A percentile compares a stretch with the other conserved stretches of the same genome.
Evolutionary conservation across 2,797 vertebrate species (phyloP).

Genomic region (Emys orbicularis): DNA sequence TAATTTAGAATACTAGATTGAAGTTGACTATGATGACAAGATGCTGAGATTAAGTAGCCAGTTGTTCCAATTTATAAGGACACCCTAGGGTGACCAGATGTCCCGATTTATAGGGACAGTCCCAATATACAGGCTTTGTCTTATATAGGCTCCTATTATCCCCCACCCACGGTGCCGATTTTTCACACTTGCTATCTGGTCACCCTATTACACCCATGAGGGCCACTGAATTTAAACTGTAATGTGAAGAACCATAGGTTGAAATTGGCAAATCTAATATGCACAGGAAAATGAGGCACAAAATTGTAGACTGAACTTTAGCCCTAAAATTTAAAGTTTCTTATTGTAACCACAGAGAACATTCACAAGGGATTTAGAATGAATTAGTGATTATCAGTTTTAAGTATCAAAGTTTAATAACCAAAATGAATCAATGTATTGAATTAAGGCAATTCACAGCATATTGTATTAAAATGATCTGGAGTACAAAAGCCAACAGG

Average conservation of each 20-base stretch:
- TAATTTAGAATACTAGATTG: too few species aligned
- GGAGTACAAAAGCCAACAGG: constrained; percentile 33
- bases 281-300: neutral
- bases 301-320: neutral
- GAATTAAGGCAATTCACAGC: constrained; percentile 7
- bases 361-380: constrained; percentile 15
- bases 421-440: neutral
- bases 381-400: constrained; percentile 45
- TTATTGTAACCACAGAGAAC: neutral
- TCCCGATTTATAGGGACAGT: too few species aligned
- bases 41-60: neutral
- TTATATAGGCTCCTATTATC: too few species aligned
- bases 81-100: too few species aligned
- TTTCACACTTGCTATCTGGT: too few species aligned
- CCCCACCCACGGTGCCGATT: too few species aligned
- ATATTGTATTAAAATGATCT: constrained; percentile 41
- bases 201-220: neutral
- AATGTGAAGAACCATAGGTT: neutral
- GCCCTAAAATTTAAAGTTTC: neutral
- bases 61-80: neutral
- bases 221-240: fast-evolving
- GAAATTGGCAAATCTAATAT: neutral
- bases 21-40: neutral
- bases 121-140: too few species aligned
- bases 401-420: constrained; percentile 24